Evolutionary conservation across 53 echinoderm and acorn worm species (phyloP).

Genomic region (Pentamera pediparva): DNA sequence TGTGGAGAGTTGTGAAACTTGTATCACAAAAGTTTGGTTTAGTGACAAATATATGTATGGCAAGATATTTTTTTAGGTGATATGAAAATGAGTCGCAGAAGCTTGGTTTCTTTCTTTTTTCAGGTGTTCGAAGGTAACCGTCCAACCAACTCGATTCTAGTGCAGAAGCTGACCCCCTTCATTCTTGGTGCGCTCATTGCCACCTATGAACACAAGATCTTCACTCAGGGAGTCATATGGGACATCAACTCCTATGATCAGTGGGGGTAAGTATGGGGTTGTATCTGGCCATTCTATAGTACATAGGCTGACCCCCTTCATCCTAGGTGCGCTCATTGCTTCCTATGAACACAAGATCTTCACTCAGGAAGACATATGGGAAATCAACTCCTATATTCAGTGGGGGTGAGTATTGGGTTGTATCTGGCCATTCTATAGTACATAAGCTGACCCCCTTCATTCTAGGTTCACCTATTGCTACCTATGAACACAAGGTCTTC

Average conservation of each 20-base stretch:
- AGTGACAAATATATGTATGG: no score
- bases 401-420: constrained; percentile 71
- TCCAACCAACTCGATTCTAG: constrained; percentile 93
- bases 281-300: constrained; percentile 38
- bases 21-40: no score
- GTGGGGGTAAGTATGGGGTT: constrained; percentile 74
- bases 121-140: constrained; percentile 99
- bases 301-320: constrained; percentile 81
- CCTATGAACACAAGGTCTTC: constrained; percentile 99
- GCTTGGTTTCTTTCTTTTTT: not conserved
- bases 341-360: constrained; percentile 99
- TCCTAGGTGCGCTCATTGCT: constrained; percentile 75
- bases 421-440: constrained; percentile 43
- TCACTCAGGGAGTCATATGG: constrained; percentile 97
- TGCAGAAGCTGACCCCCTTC: constrained; percentile 85
- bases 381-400: constrained; percentile 96
- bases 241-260: constrained; percentile 97
- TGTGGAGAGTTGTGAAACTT: no score
- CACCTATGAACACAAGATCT: constrained; percentile 97
- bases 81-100: no score
- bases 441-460: constrained; percentile 82
- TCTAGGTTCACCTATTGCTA: constrained; percentile 74
- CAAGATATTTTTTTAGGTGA: no score
- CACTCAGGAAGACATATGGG: constrained; percentile 94
- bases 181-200: constrained; percentile 79